Evolutionary conservation across 2,113 vertebrate species (phyloP).

Genomic region (Peucedramus taeniatus): DNA sequence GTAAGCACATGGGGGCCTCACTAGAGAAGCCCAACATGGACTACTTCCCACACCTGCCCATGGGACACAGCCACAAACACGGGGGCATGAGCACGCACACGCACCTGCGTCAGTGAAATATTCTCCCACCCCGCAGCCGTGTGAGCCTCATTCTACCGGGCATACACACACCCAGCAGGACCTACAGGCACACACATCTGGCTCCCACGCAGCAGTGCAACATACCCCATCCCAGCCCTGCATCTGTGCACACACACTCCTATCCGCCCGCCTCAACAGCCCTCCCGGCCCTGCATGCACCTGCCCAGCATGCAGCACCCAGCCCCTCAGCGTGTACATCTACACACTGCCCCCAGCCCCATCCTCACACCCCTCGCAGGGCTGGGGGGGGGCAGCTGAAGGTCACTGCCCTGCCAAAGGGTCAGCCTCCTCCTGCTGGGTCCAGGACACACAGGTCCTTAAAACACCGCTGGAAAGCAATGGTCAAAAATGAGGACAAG

Average conservation of each 20-base stretch:
- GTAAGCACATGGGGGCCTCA: background rate
- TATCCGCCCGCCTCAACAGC: fast-evolving
- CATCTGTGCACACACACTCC: background rate
- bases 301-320: fast-evolving
- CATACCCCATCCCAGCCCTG: background rate
- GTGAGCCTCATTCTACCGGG: fast-evolving
- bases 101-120: background rate
- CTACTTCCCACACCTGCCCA: background rate
- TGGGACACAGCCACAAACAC: background rate
- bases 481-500: fast-evolving
- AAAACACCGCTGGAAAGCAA: fast-evolving
- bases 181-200: background rate
- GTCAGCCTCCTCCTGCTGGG: background rate
- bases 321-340: background rate
- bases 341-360: fast-evolving
- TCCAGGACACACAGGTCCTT: background rate
- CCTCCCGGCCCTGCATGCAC: fast-evolving
- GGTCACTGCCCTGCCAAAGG: background rate
- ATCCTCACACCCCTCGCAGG: fast-evolving
- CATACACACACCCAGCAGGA: background rate
- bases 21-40: background rate
- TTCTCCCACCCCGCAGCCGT: fast-evolving
- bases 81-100: fast-evolving
- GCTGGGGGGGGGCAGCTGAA: background rate
- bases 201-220: background rate